phyloP scores from a whole-genome alignment of 1,140 invertebrate species.

The Leptonema lineaticorne region DNA sequence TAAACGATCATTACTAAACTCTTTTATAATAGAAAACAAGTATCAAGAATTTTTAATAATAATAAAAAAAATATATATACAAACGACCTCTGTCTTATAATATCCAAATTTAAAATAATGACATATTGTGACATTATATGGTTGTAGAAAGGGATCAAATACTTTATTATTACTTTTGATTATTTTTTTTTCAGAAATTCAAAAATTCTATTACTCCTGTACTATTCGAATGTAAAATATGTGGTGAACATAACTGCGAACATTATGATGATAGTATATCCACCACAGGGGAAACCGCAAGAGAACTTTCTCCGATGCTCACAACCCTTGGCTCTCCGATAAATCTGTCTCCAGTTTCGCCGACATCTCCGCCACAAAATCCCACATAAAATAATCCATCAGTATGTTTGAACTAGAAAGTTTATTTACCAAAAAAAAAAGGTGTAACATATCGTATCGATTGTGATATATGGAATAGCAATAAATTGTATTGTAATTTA shows the following conservation, averaged over 20 bases:
- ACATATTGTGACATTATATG: neutral
- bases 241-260: slow-evolving; percentile 55
- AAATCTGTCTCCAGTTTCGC: neutral
- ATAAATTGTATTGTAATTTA: slow-evolving; percentile 5
- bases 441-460: slow-evolving; percentile 28
- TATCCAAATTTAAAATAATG: neutral
- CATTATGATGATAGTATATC: slow-evolving; percentile 42
- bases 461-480: slow-evolving; percentile 26
- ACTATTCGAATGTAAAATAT: slow-evolving; percentile 61
- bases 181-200: slow-evolving; percentile 54
- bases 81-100: neutral
- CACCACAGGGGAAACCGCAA: slow-evolving; percentile 25
- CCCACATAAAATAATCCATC: neutral
- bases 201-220: slow-evolving; percentile 58
- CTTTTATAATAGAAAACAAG: no score
- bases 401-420: neutral
- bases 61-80: neutral
- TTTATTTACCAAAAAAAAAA: slow-evolving; percentile 11
- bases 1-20: no score
- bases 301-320: slow-evolving; percentile 42
- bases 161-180: slow-evolving; percentile 9
- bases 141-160: neutral
- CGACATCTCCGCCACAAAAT: slow-evolving; percentile 7
- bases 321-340: slow-evolving; percentile 24
- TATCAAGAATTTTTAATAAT: slow-evolving; percentile 3